phyloP scores from a whole-genome alignment of 2,888 invertebrate species.

The Homarus gammarus region DNA sequence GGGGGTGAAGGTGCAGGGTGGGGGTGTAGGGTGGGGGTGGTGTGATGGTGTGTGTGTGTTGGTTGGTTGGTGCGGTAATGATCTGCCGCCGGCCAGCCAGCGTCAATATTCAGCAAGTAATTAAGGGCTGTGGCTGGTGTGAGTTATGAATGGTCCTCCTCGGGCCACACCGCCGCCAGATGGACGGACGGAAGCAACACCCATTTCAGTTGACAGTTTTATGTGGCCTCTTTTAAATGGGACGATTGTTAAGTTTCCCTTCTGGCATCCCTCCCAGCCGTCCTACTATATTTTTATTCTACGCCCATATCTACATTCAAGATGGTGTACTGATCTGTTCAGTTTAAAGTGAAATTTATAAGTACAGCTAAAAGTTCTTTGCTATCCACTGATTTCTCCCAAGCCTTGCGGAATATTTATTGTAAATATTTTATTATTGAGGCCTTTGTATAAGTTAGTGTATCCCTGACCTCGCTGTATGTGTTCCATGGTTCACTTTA shows the following conservation, averaged over 20 bases:
- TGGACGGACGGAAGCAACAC: background rate
- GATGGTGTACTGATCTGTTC: too few species aligned
- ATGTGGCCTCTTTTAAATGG: background rate
- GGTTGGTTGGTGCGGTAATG: background rate
- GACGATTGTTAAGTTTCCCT: too few species aligned
- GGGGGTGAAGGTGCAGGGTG: background rate
- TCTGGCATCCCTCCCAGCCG: background rate
- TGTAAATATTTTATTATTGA: too few species aligned
- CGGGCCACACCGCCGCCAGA: background rate
- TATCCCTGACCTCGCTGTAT: background rate
- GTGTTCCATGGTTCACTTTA: background rate
- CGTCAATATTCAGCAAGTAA: background rate
- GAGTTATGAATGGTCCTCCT: background rate
- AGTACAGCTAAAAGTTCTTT: too few species aligned
- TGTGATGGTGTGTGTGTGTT: background rate
- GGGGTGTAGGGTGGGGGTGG: background rate
- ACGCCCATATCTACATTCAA: too few species aligned
- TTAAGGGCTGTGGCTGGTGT: background rate
- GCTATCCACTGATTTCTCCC: too few species aligned
- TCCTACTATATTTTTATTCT: too few species aligned
- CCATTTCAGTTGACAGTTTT: conserved; percentile 11
- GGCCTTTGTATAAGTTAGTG: too few species aligned
- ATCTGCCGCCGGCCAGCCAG: background rate
- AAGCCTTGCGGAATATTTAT: too few species aligned
- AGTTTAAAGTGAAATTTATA: too few species aligned